These are phyloP conservation scores for Colostygia pectinataria DNA, from an alignment of 2,888 invertebrate species.

Conservation along the genomic window DNA sequence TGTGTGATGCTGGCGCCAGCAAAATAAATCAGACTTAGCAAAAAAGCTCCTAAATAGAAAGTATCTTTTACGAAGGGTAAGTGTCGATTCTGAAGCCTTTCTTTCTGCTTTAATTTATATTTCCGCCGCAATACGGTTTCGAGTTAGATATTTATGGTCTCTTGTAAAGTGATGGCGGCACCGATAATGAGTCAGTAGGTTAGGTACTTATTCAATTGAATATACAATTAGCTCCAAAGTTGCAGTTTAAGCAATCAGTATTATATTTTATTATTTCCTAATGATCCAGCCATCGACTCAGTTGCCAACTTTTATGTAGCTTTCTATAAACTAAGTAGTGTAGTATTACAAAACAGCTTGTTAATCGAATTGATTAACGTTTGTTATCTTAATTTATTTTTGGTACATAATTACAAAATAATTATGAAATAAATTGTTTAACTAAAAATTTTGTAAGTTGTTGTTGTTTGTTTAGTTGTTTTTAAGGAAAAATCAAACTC, in stretches of 20 bases:
- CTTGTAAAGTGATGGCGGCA: too few relatives aligned
- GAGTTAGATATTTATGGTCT: too few relatives aligned
- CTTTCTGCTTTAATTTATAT: too few relatives aligned
- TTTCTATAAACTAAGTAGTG: slow-evolving; percentile 2
- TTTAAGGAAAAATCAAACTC: slow-evolving; percentile 31
- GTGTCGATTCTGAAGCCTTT: too few relatives aligned
- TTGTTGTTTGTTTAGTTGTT: not conserved
- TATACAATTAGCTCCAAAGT: slow-evolving; percentile 9
- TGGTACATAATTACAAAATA: not conserved
- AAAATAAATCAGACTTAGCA: too few relatives aligned
- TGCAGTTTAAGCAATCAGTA: slow-evolving; percentile 6
- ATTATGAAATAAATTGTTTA: slow-evolving; percentile 7
- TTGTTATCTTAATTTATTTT: slow-evolving; percentile 14
- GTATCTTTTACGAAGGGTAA: too few relatives aligned
- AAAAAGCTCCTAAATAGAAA: too few relatives aligned
- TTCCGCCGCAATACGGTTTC: too few relatives aligned
- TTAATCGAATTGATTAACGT: not conserved
- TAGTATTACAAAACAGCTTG: not conserved
- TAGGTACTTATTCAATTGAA: not conserved
- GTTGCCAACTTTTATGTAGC: slow-evolving; percentile 4
- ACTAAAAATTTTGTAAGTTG: not conserved
- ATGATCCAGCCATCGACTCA: not conserved
- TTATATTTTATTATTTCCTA: not conserved
- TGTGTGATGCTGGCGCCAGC: too few relatives aligned
- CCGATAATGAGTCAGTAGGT: not conserved